Conservation (phyloP, 2,888 invertebrate species). For the Leptinotarsa haldemani region DNA sequence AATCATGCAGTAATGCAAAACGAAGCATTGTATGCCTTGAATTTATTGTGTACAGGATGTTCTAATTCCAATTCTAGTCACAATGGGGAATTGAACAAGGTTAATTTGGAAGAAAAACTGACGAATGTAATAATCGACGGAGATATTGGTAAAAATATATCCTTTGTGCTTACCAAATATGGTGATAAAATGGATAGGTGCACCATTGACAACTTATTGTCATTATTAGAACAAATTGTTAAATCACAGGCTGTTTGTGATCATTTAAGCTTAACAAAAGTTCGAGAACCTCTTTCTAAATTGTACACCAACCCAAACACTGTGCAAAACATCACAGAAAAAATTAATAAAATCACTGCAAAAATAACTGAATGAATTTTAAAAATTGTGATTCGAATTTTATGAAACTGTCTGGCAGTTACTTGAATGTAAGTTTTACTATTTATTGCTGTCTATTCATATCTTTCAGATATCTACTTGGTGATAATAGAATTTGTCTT, state of each 20-base stretch:
- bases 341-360: constrained; percentile 15
- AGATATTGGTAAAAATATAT: constrained; percentile 60
- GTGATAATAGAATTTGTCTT: neutral
- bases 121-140: constrained; percentile 53
- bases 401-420: neutral
- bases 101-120: constrained; percentile 32
- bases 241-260: constrained; percentile 49
- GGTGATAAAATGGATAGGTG: constrained; percentile 60
- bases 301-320: constrained; percentile 48
- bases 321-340: constrained; percentile 1
- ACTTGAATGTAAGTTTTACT: constrained; percentile 5
- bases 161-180: constrained; percentile 59
- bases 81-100: constrained; percentile 9
- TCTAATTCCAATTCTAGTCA: constrained; percentile 41
- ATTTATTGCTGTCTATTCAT: constrained; percentile 13
- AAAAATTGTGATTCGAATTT: neutral
- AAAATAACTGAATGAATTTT: constrained; percentile 6
- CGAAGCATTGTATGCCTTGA: constrained; percentile 81
- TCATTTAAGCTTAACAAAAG: constrained; percentile 52
- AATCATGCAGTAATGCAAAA: constrained; percentile 90
- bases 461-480: neutral
- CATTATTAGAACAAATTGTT: constrained; percentile 57
- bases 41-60: constrained; percentile 69
- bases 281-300: constrained; percentile 49
- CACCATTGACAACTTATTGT: constrained; percentile 59